Evolutionary conservation across 1,140 invertebrate genomes (phyloP).

Genomic region (Megalonaias nervosa): DNA sequence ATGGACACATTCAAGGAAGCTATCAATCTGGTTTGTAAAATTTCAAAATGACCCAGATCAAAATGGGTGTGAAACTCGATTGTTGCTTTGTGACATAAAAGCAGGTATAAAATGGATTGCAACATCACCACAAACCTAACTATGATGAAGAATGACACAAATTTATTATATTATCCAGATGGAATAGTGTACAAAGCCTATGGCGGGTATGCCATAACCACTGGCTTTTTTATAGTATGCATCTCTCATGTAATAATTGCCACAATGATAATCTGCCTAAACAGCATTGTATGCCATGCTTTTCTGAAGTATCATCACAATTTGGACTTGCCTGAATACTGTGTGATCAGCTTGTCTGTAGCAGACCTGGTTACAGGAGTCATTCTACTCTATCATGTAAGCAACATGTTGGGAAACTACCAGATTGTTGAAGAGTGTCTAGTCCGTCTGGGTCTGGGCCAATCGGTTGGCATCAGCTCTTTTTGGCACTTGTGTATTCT

Average conservation of each 20-base stretch:
- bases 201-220: slow-evolving; percentile 7
- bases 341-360: slow-evolving; percentile 19
- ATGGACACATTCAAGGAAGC: no score
- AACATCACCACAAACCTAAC: no score
- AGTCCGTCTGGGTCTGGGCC: slow-evolving; percentile 25
- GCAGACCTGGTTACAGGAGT: slow-evolving; percentile 27
- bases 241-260: slow-evolving; percentile 17
- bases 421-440: slow-evolving; percentile 25
- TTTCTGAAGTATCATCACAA: slow-evolving; percentile 3
- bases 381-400: slow-evolving; percentile 17
- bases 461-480: slow-evolving; percentile 19
- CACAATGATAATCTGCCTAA: slow-evolving; percentile 20
- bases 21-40: no score
- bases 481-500: slow-evolving; percentile 24
- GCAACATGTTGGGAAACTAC: slow-evolving; percentile 25
- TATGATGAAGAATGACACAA: no score
- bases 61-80: no score
- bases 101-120: no score
- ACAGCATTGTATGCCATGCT: slow-evolving; percentile 15
- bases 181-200: no score
- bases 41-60: no score
- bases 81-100: no score
- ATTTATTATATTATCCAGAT: no score
- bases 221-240: slow-evolving; percentile 19
- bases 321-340: slow-evolving; percentile 20